Evolutionary conservation across 2,113 vertebrate species (phyloP), one percentile per base, ranked within the genome.

Genomic region (Lipophrys pholis): DNA sequence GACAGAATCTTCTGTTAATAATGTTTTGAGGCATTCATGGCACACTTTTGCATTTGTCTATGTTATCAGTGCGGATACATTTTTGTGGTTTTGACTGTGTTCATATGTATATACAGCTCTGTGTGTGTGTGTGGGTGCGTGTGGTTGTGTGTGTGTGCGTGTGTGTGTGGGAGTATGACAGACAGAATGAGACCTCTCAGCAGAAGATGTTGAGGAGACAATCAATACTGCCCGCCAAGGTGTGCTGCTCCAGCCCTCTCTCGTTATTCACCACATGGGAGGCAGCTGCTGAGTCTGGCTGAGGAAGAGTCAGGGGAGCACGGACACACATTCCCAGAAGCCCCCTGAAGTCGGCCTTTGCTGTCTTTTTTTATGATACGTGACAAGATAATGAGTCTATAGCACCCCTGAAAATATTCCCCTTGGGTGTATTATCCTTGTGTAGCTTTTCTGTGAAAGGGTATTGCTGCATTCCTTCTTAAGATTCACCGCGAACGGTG

Each of bases 151-250:
- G 50, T 36, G 53, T 39, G 14, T 21, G 16, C 68, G 21, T 35
- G 48, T 17, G 6, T 86, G 80, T 85, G 86, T 86, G 88, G 85
- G 88, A 77, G 88, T 85, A 74, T 90, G 88, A 92, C 82, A 86
- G 89, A 88, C 89, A 90, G 86, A 92, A 91, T 80, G 84, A 90
- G 84, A 86, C 84, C 82, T 90, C 78, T 85, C 76, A 71, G 85
- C 77, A 78, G 73, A 88, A 75, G 78, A 66, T 87, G 79, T 67
- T 56, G 39, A 71, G 79, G 49, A 89, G 75, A 91, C 87, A 91
- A 92, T 94, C 89, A 91, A 91, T 92, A 87, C 71, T 38, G 67
- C 82, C 84, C 82, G 79, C 79, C 75, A 66, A 90, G 79, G 82
- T 90, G 84, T 83, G 53, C 49, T 50, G 68, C 78, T 61, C 38